Evolutionary conservation across 2,113 vertebrate genomes (phyloP).

Genomic region (Takifugu bimaculatus): DNA sequence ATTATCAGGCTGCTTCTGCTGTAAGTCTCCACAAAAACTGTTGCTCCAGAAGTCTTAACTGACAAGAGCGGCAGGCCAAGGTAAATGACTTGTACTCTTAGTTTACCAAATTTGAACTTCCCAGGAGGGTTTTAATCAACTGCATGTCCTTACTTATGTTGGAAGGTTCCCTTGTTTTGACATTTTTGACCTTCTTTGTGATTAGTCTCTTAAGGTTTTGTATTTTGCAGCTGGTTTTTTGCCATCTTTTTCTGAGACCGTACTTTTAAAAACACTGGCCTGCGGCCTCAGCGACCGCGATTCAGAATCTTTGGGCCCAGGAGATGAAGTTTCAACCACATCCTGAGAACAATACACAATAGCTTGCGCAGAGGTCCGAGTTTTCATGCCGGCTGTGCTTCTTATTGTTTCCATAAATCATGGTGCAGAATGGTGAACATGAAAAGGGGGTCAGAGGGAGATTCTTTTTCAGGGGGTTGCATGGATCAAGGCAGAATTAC

Average conservation of each 20-base stretch:
- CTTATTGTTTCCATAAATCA: conserved; percentile 33
- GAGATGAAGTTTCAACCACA: conserved; percentile 64
- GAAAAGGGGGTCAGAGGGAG: conserved; percentile 4
- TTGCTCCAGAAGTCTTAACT: conserved; percentile 40
- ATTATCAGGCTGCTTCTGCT: conserved; percentile 47
- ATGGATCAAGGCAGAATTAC: too few species aligned
- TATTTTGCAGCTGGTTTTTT: conserved; percentile 37
- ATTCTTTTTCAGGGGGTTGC: conserved; percentile 5
- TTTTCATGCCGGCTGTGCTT: conserved; percentile 26
- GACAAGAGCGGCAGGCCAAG: conserved; percentile 49
- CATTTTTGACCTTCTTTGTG: conserved; percentile 61
- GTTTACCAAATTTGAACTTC: conserved; percentile 59
- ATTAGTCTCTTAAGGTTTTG: conserved; percentile 61
- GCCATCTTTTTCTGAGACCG: conserved; percentile 20
- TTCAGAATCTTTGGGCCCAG: conserved; percentile 30
- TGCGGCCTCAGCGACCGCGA: conserved; percentile 33
- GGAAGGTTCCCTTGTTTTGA: conserved; percentile 62
- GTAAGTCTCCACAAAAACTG: conserved; percentile 24
- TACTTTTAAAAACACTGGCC: conserved; percentile 48
- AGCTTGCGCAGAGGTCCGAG: conserved; percentile 40
- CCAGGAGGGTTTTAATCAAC: conserved; percentile 45
- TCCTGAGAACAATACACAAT: conserved; percentile 64
- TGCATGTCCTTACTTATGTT: conserved; percentile 60
- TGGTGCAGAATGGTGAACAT: background rate
- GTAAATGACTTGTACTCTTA: conserved; percentile 52